These are phyloP conservation scores for Uloborus diversus DNA, from an alignment of 1,140 invertebrate species.

Conservation along the genomic window DNA sequence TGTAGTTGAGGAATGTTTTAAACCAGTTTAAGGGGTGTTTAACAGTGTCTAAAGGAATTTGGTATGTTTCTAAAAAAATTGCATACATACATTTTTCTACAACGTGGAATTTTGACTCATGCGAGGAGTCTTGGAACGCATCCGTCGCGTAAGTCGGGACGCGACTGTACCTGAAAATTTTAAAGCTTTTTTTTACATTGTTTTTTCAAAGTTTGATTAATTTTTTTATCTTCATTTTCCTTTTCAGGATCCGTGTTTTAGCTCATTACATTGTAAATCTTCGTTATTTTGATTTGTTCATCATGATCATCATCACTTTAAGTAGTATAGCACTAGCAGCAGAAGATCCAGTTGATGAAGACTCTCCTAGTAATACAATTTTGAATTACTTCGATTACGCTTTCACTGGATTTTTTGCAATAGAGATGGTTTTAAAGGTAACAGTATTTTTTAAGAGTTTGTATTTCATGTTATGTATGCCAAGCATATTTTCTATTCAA, in stretches of 20 bases:
- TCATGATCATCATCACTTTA: constrained; percentile 97
- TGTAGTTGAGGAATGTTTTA: too few species aligned
- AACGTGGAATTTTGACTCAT: too few species aligned
- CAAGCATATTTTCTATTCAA: too few species aligned
- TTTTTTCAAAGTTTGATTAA: too few species aligned
- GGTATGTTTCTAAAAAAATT: too few species aligned
- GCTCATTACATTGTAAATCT: constrained; percentile 99
- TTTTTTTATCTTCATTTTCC: neutral
- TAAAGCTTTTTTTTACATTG: too few species aligned
- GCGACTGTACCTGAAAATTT: too few species aligned
- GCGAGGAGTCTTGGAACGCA: too few species aligned
- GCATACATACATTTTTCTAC: too few species aligned
- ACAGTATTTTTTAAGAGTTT: neutral
- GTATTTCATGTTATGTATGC: neutral
- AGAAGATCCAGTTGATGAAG: constrained; percentile 97
- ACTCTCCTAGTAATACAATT: constrained; percentile 75
- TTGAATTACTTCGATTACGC: constrained; percentile 99
- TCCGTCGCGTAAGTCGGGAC: too few species aligned
- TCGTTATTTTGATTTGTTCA: constrained; percentile 99
- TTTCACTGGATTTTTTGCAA: constrained; percentile 99
- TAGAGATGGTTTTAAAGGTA: constrained; percentile 96
- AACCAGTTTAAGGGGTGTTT: too few species aligned
- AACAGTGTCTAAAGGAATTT: too few species aligned
- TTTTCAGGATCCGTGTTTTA: constrained; percentile 75
- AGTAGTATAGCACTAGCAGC: constrained; percentile 98